A percentile compares a stretch with the other conserved stretches of the same genome.
Conservation (phyloP, 1,140 invertebrate species). For the Drosophila santomea region DNA sequence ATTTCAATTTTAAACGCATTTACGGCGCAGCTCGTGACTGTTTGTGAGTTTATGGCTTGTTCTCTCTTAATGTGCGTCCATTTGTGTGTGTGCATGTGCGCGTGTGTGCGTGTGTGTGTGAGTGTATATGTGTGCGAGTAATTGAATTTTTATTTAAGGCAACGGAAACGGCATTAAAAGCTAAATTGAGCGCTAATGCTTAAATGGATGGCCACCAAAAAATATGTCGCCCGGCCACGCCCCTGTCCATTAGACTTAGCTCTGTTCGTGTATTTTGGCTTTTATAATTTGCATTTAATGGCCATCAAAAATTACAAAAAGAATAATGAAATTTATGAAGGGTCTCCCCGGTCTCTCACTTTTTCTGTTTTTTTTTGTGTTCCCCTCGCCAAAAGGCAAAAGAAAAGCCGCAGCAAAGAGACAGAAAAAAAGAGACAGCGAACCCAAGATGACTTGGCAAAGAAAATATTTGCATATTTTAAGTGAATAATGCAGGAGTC, state of each 20-base stretch:
- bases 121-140: constrained; percentile 51
- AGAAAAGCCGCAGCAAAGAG: constrained; percentile 10
- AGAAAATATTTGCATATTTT: constrained; percentile 76
- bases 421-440: constrained; percentile 2
- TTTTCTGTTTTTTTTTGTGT: not conserved
- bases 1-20: constrained; percentile 77
- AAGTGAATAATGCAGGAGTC: constrained; percentile 52
- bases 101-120: constrained; percentile 2
- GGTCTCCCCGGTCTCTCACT: not conserved
- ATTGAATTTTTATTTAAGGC: constrained; percentile 81
- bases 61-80: constrained; percentile 14
- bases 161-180: constrained; percentile 79
- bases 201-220: constrained; percentile 42
- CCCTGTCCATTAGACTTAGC: constrained; percentile 43
- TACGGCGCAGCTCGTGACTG: constrained; percentile 40
- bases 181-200: constrained; percentile 79
- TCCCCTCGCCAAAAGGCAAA: not conserved
- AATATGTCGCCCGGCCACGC: constrained; percentile 49
- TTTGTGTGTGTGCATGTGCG: constrained; percentile 7
- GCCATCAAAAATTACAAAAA: constrained; percentile 77
- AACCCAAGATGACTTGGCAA: constrained; percentile 40
- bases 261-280: constrained; percentile 41
- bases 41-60: constrained; percentile 53
- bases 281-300: constrained; percentile 81
- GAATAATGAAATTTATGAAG: constrained; percentile 69